Base-by-base conservation (phyloP, 1,140 invertebrate genomes). In the Fopius arisanus region DNA sequence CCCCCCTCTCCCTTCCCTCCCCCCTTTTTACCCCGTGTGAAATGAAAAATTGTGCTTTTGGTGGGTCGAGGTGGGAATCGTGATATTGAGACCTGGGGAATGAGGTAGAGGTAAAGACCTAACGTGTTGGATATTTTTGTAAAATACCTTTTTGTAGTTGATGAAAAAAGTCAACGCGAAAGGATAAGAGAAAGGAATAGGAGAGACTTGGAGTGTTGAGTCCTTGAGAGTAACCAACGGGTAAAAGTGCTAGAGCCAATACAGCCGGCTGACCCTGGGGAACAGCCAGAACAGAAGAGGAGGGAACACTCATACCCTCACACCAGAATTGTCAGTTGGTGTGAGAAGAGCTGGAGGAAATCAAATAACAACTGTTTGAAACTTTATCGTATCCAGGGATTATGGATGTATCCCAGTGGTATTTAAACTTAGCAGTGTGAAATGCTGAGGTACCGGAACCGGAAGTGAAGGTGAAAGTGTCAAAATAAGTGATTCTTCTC, bases 181-280 rank as follows among this genome's bases (percentile, higher is more conserved):
- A 87, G 85, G 85, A 87, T 87, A 87, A 87, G 84, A 86, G 84
- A 86, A 87, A 87, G 84, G 85, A 84, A 77, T 76, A 86, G 82
- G 85, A 80, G 81, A 86, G 84, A 83, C 80, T 82, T 82, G 76
- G 79, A 26, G 54, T 28, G 23, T 51, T 28, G 82, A 87, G 85
- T 87, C 85, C 85, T 87, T 86, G 85, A 86, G 84, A 82, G 82
- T 82, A 82, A 70, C 79, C 81, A 81, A 80, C 83, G 83, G 82
- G 84, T 86, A 87, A 86, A 87, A 87, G 84, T 87, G 82, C 81
- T 76, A 78, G 80, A 84, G 84, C 84, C 81, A 51, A 51, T n/a
- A 62, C 54, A 86, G 86, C 84, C 84, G 86, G 86, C 84, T 86
- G 86, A 87, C 86, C 86, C 86, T 86, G 86, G 79, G 65, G 54